A percentile compares a stretch with the other conserved stretches of the same genome.
Evolutionary conservation across 2,888 invertebrate genomes (phyloP).

Genomic region (Acleris laterana): DNA sequence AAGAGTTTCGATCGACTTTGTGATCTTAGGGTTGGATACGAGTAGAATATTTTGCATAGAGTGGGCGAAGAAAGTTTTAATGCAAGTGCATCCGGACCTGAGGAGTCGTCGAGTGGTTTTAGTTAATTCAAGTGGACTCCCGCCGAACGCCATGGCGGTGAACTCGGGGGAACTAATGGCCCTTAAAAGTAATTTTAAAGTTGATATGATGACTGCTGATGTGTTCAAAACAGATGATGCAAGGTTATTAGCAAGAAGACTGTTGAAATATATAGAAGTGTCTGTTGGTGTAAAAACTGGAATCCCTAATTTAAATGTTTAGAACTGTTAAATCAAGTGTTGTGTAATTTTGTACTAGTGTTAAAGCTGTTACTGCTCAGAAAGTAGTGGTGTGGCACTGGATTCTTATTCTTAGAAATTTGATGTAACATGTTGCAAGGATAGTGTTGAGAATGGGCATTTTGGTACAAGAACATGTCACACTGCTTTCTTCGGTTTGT

Average conservation of each 20-base stretch:
- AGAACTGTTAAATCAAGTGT: not conserved
- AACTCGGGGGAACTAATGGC: constrained; percentile 64
- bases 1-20: constrained; percentile 70
- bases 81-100: constrained; percentile 72
- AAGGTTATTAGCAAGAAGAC: constrained; percentile 60
- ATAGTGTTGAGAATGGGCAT: too few relatives aligned
- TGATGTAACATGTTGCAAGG: too few relatives aligned
- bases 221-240: constrained; percentile 60
- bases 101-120: constrained; percentile 67
- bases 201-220: constrained; percentile 72
- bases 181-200: constrained; percentile 61
- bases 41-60: constrained; percentile 70
- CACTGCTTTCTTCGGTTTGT: too few relatives aligned
- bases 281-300: constrained; percentile 73
- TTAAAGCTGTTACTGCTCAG: too few relatives aligned
- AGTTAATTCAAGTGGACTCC: constrained; percentile 71
- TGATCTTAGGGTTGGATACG: constrained; percentile 71
- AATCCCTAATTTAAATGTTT: constrained; percentile 69
- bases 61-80: constrained; percentile 66
- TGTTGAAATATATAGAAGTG: constrained; percentile 72
- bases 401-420: too few relatives aligned
- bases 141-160: constrained; percentile 70
- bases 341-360: too few relatives aligned
- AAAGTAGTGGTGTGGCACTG: too few relatives aligned
- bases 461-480: too few relatives aligned